Evolutionary conservation across 2,888 invertebrate species (phyloP).

Genomic region (Polyploca ridens): DNA sequence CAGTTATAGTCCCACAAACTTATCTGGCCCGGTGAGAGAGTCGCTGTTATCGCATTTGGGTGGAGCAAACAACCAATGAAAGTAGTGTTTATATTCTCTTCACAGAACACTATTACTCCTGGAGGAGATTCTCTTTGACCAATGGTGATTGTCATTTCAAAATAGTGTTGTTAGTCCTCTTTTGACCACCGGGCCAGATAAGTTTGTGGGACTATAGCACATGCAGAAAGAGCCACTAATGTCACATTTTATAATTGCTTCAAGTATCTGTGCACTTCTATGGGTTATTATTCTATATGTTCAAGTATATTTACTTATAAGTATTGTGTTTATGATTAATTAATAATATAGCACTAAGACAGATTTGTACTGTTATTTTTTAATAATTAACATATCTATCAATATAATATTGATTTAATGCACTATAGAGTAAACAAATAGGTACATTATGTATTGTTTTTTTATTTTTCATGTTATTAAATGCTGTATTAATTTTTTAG

Average conservation of each 20-base stretch:
- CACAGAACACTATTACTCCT: too few relatives aligned
- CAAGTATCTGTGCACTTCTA: not conserved
- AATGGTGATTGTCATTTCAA: too few relatives aligned
- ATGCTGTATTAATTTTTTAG: conserved; percentile 59
- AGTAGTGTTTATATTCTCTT: too few relatives aligned
- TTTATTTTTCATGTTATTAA: conserved; percentile 43
- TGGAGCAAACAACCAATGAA: too few relatives aligned
- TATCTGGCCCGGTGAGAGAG: too few relatives aligned
- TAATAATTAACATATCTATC: conserved; percentile 34
- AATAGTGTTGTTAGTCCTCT: too few relatives aligned
- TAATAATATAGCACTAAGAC: conserved; percentile 15
- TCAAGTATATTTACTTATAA: not conserved
- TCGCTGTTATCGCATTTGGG: too few relatives aligned
- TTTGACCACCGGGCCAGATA: not conserved
- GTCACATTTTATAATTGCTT: not conserved
- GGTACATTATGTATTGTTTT: conserved; percentile 24
- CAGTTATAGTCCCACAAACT: too few relatives aligned
- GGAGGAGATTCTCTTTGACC: too few relatives aligned
- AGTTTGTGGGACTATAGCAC: not conserved
- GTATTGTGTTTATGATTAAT: conserved; percentile 1
- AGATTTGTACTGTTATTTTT: conserved; percentile 27
- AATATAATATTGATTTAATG: conserved; percentile 37
- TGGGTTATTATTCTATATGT: not conserved
- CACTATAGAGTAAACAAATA: conserved; percentile 17
- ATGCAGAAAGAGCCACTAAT: not conserved